Conservation (phyloP, 2,113 vertebrate species). For the Crotalus horridus region DNA sequence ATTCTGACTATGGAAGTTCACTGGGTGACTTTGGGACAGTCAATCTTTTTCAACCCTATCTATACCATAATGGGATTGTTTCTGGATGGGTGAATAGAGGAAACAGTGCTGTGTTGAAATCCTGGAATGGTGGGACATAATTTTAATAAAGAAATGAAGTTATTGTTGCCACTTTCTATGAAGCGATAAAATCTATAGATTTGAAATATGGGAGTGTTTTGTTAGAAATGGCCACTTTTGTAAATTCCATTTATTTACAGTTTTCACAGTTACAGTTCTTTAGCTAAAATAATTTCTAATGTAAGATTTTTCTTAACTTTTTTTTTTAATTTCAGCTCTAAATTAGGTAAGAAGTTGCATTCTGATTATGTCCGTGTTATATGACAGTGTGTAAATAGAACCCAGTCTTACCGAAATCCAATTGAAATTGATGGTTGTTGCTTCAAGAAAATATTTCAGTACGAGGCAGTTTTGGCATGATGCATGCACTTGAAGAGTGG, state of each 20-base stretch:
- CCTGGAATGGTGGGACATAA: background rate
- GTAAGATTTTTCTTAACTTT: background rate
- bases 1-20: background rate
- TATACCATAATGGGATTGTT: background rate
- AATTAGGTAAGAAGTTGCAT: background rate
- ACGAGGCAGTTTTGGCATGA: conserved; percentile 64
- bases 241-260: background rate
- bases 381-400: background rate
- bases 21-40: background rate
- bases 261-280: background rate
- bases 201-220: conserved; percentile 28
- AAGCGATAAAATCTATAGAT: conserved; percentile 19
- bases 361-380: background rate
- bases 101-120: background rate
- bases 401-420: background rate
- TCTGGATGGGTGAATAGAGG: background rate
- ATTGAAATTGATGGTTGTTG: background rate
- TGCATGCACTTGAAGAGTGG: conserved; percentile 65
- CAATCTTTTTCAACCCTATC: background rate
- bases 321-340: background rate
- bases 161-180: background rate
- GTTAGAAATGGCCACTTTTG: background rate
- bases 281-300: background rate
- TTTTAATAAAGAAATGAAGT: conserved; percentile 7
- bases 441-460: conserved; percentile 36